These are phyloP conservation scores for Pocillopora damicornis DNA, from an alignment of 64 coral and sea anemone species.

Conservation along the genomic window DNA sequence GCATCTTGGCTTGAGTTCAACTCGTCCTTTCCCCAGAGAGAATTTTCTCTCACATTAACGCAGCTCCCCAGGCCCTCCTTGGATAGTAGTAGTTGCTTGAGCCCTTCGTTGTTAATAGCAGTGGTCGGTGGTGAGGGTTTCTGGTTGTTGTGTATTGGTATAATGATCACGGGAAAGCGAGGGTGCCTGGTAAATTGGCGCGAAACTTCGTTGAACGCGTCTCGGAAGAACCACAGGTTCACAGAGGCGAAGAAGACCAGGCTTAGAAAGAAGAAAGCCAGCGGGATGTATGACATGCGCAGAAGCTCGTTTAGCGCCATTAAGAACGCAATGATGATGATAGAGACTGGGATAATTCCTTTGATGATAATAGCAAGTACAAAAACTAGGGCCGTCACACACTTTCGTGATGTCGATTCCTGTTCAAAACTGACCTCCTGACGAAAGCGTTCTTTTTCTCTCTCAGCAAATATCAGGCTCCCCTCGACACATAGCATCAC, in stretches of 20 bases:
- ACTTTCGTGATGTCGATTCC: conserved; percentile 27
- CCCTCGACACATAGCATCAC: conserved; percentile 57
- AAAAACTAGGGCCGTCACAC: conserved; percentile 11
- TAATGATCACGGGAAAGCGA: neutral
- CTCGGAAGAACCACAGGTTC: conserved; percentile 85
- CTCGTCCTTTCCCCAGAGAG: conserved; percentile 63
- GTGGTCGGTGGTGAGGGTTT: conserved; percentile 5
- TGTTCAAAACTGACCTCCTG: conserved; percentile 19
- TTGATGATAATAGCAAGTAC: conserved; percentile 54
- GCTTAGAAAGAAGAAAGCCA: conserved; percentile 85
- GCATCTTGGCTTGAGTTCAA: conserved; percentile 25
- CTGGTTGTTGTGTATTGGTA: neutral
- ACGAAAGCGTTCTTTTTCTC: conserved; percentile 63
- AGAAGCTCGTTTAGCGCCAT: conserved; percentile 63
- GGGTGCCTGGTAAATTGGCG: conserved; percentile 28
- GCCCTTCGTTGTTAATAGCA: conserved; percentile 69
- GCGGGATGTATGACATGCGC: conserved; percentile 71
- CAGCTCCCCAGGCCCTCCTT: conserved; percentile 34
- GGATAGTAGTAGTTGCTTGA: conserved; percentile 48
- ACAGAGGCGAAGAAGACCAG: conserved; percentile 87
- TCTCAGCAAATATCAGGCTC: conserved; percentile 63
- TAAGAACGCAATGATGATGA: conserved; percentile 35
- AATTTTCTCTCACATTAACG: conserved; percentile 66
- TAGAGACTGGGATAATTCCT: conserved; percentile 56
- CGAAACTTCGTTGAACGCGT: conserved; percentile 33